A percentile compares a stretch with the other conserved stretches of the same genome.
phyloP scores from a whole-genome alignment of 1,140 invertebrate genomes.

The Pseudomyrmex dendroicus region DNA sequence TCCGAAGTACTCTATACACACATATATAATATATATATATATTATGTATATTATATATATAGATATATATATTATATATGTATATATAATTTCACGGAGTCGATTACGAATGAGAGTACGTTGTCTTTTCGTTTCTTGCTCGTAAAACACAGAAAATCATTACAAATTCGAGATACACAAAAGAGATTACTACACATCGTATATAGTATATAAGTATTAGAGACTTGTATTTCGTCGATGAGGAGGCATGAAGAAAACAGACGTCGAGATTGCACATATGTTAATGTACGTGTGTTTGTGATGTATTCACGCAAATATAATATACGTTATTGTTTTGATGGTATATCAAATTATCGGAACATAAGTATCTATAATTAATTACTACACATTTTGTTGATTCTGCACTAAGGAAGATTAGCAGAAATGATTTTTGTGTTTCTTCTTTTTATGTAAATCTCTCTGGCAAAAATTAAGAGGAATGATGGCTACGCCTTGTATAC shows the following conservation, averaged over 20 bases:
- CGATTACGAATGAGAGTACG: constrained; percentile 65
- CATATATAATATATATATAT: constrained; percentile 23
- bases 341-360: constrained; percentile 61
- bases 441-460: constrained; percentile 17
- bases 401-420: constrained; percentile 62
- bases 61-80: constrained; percentile 12
- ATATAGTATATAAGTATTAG: constrained; percentile 57
- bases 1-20: constrained; percentile 14
- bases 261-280: constrained; percentile 13
- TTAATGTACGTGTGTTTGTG: background rate
- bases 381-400: constrained; percentile 47
- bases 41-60: constrained; percentile 9
- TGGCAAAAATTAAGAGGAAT: constrained; percentile 73
- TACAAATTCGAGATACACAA: constrained; percentile 49
- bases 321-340: constrained; percentile 61
- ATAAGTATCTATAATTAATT: constrained; percentile 60
- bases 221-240: constrained; percentile 49
- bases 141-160: constrained; percentile 49
- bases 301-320: constrained; percentile 42
- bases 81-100: constrained; percentile 44
- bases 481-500: constrained; percentile 59
- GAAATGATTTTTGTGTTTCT: constrained; percentile 48
- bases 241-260: constrained; percentile 39
- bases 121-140: constrained; percentile 28
- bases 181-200: constrained; percentile 47